Conservation (phyloP, 2,113 vertebrate species). For the Ceyx melanurus region DNA sequence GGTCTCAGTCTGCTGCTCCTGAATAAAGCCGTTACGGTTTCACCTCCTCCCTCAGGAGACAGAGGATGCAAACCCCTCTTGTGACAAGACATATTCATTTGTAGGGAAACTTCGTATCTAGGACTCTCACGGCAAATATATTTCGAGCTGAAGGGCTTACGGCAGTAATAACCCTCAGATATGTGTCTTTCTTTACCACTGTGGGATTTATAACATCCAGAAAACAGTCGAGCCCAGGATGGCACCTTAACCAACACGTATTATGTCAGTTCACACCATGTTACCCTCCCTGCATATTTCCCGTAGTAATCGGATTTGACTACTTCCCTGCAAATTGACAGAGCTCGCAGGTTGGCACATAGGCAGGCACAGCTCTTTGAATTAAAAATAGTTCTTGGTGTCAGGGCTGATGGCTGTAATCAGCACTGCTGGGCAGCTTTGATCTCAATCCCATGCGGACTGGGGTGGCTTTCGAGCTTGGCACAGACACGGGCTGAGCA, state of each 20-base stretch:
- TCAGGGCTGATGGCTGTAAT: not conserved
- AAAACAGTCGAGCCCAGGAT: not conserved
- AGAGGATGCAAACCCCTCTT: not conserved
- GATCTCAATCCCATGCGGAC: not conserved
- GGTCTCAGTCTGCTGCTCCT: not conserved
- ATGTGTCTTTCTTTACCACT: not conserved
- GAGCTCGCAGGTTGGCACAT: not conserved
- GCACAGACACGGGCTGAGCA: rapidly evolving
- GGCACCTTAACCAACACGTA: not conserved
- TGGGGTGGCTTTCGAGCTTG: rapidly evolving
- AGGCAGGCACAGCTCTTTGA: not conserved
- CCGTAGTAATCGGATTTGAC: slow-evolving; percentile 8
- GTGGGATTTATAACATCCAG: slow-evolving; percentile 20
- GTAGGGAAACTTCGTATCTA: not conserved
- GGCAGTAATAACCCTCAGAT: not conserved
- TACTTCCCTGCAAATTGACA: not conserved
- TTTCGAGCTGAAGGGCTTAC: not conserved
- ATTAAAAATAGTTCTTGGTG: slow-evolving; percentile 3
- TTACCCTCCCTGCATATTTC: slow-evolving; percentile 10
- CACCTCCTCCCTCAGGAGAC: not conserved
- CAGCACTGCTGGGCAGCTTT: not conserved
- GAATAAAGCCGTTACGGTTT: not conserved
- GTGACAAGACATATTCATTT: not conserved
- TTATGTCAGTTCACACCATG: slow-evolving; percentile 20
- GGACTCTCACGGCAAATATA: not conserved